Percentiles rank a stretch among this genome's conserved stretches.
Conservation (phyloP, 1,140 invertebrate species). For the Drosophila pseudoobscura region DNA sequence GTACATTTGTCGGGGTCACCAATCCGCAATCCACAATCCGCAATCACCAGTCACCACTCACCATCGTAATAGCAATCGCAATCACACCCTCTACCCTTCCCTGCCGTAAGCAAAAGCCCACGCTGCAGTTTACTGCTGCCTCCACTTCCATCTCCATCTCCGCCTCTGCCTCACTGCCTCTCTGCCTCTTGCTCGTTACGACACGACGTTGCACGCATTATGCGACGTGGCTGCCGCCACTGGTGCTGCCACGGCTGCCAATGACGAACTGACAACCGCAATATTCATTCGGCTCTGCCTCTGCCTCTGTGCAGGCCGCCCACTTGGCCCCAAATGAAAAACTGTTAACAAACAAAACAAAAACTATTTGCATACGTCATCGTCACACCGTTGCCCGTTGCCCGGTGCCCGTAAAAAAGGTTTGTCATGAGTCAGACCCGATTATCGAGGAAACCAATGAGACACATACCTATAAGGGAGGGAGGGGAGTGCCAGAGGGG, state of each 20-base stretch:
- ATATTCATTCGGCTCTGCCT: conserved; percentile 4
- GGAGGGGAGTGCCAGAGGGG: no score
- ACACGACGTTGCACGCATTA: conserved; percentile 65
- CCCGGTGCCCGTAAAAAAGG: conserved; percentile 22
- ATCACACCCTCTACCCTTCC: no score
- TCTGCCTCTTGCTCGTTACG: conserved; percentile 45
- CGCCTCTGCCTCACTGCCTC: background rate
- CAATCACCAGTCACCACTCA: background rate
- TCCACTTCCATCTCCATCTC: background rate
- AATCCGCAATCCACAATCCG: background rate
- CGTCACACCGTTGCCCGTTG: background rate
- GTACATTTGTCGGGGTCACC: conserved; percentile 38
- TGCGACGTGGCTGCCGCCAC: conserved; percentile 45
- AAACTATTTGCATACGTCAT: conserved; percentile 51
- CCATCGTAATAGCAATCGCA: background rate
- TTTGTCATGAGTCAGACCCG: conserved; percentile 50
- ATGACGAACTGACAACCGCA: conserved; percentile 25
- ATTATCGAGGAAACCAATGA: conserved; percentile 24
- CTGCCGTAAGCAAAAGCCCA: background rate
- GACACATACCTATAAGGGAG: background rate
- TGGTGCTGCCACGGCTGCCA: conserved; percentile 9
- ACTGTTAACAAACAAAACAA: conserved; percentile 18
- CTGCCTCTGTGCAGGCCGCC: conserved; percentile 16
- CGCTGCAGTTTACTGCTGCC: conserved; percentile 43
- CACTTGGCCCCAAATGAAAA: conserved; percentile 47